Evolutionary conservation across 2,113 vertebrate species (phyloP).

Genomic region (Clarias macrocephalus): DNA sequence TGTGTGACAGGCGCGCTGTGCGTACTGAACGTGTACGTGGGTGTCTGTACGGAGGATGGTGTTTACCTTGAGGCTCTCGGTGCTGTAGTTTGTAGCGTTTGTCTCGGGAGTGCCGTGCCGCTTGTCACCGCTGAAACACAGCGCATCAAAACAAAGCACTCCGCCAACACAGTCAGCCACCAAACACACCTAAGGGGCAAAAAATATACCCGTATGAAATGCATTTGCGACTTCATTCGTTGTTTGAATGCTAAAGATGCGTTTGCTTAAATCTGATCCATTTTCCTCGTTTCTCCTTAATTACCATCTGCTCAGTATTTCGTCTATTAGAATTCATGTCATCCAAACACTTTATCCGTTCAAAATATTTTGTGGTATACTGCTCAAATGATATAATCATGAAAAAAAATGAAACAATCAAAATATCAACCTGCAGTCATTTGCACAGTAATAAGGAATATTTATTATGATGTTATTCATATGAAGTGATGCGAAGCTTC

Average conservation of each 20-base stretch:
- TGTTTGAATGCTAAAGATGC: neutral
- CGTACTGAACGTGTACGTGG: neutral
- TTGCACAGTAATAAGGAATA: too few relatives aligned
- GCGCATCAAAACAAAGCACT: constrained; percentile 92
- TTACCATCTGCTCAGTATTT: neutral
- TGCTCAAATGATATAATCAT: neutral
- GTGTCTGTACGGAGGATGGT: neutral
- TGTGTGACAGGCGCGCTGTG: neutral
- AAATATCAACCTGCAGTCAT: too few relatives aligned
- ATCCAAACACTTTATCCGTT: neutral
- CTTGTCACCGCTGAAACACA: constrained; percentile 92
- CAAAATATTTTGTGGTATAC: neutral
- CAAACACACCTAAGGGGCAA: constrained; percentile 82
- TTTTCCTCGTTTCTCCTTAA: constrained; percentile 18
- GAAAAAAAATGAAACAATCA: too few relatives aligned
- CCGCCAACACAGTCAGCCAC: constrained; percentile 95
- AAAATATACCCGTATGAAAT: neutral
- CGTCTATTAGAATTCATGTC: neutral
- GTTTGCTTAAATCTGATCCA: neutral
- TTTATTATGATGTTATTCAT: too few relatives aligned
- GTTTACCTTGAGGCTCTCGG: constrained; percentile 51
- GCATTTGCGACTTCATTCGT: neutral
- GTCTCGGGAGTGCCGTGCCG: constrained; percentile 86
- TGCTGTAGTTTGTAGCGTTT: constrained; percentile 62
- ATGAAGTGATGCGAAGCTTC: too few relatives aligned